phyloP scores from a whole-genome alignment of 2,888 invertebrate genomes.

The Archips crataeganus region DNA sequence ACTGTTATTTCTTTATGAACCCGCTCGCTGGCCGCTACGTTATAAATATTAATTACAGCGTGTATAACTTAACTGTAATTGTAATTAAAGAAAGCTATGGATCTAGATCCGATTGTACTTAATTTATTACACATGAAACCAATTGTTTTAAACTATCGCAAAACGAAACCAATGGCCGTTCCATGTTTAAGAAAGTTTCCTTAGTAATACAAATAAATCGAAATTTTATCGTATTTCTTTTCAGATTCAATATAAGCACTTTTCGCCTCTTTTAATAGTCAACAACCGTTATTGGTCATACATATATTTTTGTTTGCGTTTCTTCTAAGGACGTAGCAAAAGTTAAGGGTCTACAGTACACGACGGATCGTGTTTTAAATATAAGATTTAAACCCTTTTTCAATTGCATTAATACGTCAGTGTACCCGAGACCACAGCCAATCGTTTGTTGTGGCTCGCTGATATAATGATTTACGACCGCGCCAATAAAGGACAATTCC shows the following conservation, averaged over 20 bases:
- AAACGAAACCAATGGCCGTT: not conserved
- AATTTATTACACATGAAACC: not conserved
- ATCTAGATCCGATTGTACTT: conserved; percentile 1
- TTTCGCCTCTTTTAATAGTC: too few relatives aligned
- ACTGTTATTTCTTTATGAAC: conserved; percentile 44
- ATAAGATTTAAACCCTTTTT: not conserved
- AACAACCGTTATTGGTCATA: too few relatives aligned
- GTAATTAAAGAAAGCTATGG: conserved; percentile 1
- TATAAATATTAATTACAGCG: conserved; percentile 1
- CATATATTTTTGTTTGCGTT: too few relatives aligned
- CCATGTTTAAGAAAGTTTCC: too few relatives aligned
- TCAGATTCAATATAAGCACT: too few relatives aligned
- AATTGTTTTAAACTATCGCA: not conserved
- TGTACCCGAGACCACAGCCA: conserved; percentile 22
- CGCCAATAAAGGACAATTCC: conserved; percentile 31
- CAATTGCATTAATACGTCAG: conserved; percentile 22
- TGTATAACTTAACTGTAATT: conserved; percentile 1
- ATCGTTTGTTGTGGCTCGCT: conserved; percentile 18
- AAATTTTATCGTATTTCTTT: too few relatives aligned
- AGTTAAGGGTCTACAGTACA: not conserved
- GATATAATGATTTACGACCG: conserved; percentile 28
- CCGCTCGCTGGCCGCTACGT: not conserved
- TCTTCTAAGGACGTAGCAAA: too few relatives aligned
- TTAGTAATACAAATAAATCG: too few relatives aligned
- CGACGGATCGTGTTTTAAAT: not conserved